A percentile compares a stretch with the other conserved stretches of the same genome.
phyloP scores from a whole-genome alignment of 2,797 vertebrate species.

The Hemibagrus guttatus region DNA sequence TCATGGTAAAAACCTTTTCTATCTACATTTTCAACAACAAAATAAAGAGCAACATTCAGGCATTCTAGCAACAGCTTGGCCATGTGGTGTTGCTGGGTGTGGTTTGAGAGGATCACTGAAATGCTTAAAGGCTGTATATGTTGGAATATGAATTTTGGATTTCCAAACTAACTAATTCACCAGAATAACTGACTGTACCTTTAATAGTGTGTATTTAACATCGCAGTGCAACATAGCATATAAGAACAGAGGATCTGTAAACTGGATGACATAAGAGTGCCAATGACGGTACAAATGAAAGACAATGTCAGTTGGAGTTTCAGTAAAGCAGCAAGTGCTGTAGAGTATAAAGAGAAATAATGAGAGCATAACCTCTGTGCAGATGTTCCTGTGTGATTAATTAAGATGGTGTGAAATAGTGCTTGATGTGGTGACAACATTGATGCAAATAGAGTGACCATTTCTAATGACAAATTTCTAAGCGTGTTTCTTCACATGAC shows the following conservation, averaged over 20 bases:
- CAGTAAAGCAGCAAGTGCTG: neutral
- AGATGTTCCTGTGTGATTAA: neutral
- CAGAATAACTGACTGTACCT: neutral
- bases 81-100: neutral
- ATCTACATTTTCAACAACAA: neutral
- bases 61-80: neutral
- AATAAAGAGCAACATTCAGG: neutral
- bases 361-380: neutral
- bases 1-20: neutral
- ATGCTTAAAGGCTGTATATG: neutral
- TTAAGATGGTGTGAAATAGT: neutral
- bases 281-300: neutral
- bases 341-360: neutral
- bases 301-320: neutral
- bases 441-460: neutral
- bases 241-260: neutral
- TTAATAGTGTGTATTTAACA: neutral
- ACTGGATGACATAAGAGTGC: neutral
- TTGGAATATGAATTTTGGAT: neutral
- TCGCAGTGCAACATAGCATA: neutral
- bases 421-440: neutral
- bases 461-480: neutral
- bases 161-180: neutral
- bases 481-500: neutral
- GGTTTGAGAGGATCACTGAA: neutral